A percentile compares a stretch with the other conserved stretches of the same genome.
These are phyloP conservation scores for Tetranychus urticae DNA, from an alignment of 1,140 invertebrate genomes.

Conservation along the genomic window DNA sequence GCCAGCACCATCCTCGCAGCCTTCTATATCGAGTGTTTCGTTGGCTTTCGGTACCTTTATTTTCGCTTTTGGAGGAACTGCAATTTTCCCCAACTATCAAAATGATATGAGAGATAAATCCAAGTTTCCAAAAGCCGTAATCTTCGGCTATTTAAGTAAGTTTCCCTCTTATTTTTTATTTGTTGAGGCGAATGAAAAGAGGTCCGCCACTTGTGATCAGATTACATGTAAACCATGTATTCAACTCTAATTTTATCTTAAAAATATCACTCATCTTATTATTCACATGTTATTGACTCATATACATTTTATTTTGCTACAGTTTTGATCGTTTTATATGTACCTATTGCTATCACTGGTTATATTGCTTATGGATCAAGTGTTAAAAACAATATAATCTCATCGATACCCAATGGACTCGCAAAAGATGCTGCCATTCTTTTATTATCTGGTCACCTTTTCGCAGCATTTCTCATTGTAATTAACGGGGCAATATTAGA, in stretches of 20 bases:
- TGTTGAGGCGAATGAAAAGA: no score
- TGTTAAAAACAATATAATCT: slow-evolving; percentile 27
- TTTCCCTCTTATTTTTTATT: background rate
- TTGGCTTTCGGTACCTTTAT: slow-evolving; percentile 34
- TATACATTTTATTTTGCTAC: background rate
- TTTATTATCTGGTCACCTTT: slow-evolving; percentile 28
- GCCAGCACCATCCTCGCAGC: slow-evolving; percentile 9
- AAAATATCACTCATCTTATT: background rate
- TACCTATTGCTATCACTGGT: slow-evolving; percentile 28
- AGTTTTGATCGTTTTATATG: slow-evolving; percentile 29
- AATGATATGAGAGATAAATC: slow-evolving; percentile 35
- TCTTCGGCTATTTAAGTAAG: slow-evolving; percentile 28
- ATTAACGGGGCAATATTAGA: slow-evolving; percentile 38
- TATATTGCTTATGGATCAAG: slow-evolving; percentile 32
- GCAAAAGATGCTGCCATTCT: slow-evolving; percentile 29
- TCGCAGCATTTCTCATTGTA: slow-evolving; percentile 35
- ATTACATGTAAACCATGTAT: background rate
- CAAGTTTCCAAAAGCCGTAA: slow-evolving; percentile 27
- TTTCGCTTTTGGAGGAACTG: slow-evolving; percentile 37
- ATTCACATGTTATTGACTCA: no score
- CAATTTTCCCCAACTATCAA: slow-evolving; percentile 39
- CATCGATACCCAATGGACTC: slow-evolving; percentile 24
- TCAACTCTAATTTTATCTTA: background rate
- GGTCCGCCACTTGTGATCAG: background rate
- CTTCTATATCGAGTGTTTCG: slow-evolving; percentile 25